A percentile compares a stretch with the other conserved stretches of the same genome.
Evolutionary conservation across 92 coral and sea anemone genomes (phyloP).

Genomic region (Palythoa grandis): DNA sequence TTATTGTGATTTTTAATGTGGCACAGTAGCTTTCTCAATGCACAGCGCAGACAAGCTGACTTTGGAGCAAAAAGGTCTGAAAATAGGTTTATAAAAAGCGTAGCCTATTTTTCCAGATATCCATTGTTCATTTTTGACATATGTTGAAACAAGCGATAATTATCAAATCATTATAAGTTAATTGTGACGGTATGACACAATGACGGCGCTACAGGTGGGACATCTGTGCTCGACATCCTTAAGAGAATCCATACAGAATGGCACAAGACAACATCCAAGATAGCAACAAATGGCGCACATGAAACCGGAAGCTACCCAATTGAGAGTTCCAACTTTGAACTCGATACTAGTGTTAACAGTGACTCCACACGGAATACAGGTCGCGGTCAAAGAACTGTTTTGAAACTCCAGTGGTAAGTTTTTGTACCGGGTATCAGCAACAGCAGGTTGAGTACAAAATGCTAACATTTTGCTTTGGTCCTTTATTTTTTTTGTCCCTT

Average conservation of each 20-base stretch:
- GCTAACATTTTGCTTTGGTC: neutral
- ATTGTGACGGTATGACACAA: neutral
- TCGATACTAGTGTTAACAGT: neutral
- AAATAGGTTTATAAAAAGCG: too few relatives aligned
- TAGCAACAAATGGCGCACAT: slow-evolving; percentile 11
- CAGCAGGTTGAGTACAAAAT: neutral
- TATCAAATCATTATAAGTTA: neutral
- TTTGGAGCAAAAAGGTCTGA: too few relatives aligned
- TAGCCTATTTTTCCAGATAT: too few relatives aligned
- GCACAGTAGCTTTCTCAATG: too few relatives aligned
- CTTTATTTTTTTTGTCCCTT: neutral
- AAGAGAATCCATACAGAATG: slow-evolving; percentile 18
- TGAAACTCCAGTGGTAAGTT: slow-evolving; percentile 10
- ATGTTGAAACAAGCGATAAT: too few relatives aligned
- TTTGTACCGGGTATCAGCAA: neutral
- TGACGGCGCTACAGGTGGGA: neutral
- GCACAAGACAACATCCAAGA: slow-evolving; percentile 15
- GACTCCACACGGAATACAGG: neutral
- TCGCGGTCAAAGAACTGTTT: neutral
- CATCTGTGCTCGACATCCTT: slow-evolving; percentile 23
- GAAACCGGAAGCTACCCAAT: slow-evolving; percentile 8
- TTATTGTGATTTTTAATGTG: too few relatives aligned
- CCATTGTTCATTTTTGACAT: too few relatives aligned
- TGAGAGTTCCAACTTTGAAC: slow-evolving; percentile 1
- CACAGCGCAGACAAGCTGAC: too few relatives aligned